Evolutionary conservation across 2,888 invertebrate species (phyloP).

Genomic region (Caenorhabditis sp.): DNA sequence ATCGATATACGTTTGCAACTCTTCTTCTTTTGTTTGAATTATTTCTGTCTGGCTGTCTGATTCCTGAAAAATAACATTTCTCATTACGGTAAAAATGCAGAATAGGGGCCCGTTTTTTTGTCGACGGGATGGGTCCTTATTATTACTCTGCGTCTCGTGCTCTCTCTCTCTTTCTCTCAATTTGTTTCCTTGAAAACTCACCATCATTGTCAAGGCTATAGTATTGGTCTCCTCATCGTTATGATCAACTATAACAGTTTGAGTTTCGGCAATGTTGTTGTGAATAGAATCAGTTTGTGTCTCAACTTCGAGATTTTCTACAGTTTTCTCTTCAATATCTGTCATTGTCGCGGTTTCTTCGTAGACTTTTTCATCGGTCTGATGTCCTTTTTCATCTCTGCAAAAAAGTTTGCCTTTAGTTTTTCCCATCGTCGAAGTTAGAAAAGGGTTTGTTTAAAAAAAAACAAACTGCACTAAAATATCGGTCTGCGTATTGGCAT

Average conservation of each 20-base stretch:
- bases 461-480: constrained; percentile 40
- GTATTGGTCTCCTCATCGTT: constrained; percentile 54
- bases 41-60: constrained; percentile 60
- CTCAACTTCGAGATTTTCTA: constrained; percentile 39
- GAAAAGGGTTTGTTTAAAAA: neutral
- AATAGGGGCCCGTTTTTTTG: no score
- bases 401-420: no score
- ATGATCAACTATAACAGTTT: constrained; percentile 47
- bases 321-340: constrained; percentile 16
- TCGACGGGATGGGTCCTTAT: no score
- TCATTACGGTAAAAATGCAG: no score
- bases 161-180: no score
- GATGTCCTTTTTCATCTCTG: constrained; percentile 62
- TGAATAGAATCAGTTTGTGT: constrained; percentile 45
- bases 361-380: constrained; percentile 55
- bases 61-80: constrained; percentile 34
- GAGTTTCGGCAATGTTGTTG: constrained; percentile 47
- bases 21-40: constrained; percentile 54
- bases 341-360: constrained; percentile 45
- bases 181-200: constrained; percentile 11
- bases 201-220: constrained; percentile 14
- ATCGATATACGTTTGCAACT: constrained; percentile 63
- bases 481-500: constrained; percentile 61
- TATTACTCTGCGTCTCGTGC: no score
- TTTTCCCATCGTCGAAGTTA: no score